phyloP scores from a whole-genome alignment of 2,888 invertebrate species.

The Nemoura dubitans region DNA sequence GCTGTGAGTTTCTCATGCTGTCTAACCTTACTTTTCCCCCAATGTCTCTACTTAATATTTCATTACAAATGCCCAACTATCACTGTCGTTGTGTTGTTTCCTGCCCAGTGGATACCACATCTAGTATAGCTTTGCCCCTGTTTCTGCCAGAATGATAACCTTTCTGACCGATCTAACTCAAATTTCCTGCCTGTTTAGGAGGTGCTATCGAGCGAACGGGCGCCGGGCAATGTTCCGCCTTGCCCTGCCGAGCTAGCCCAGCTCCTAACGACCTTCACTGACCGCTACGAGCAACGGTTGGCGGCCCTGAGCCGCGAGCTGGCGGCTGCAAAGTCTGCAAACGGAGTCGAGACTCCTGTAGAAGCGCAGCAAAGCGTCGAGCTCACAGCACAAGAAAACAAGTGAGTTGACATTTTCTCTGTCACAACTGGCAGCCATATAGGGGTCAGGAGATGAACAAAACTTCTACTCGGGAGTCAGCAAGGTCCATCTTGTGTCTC shows the following conservation, averaged over 20 bases:
- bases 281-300: constrained; percentile 70
- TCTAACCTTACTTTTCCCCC: too few relatives aligned
- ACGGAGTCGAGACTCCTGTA: background rate
- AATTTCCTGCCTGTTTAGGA: background rate
- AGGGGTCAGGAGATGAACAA: too few relatives aligned
- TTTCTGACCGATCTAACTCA: too few relatives aligned
- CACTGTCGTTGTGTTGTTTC: too few relatives aligned
- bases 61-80: too few relatives aligned
- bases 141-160: too few relatives aligned
- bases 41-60: too few relatives aligned
- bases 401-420: background rate
- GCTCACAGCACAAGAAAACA: background rate
- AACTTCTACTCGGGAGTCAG: too few relatives aligned
- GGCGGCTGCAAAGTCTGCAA: background rate
- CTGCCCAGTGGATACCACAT: too few relatives aligned
- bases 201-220: background rate
- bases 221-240: constrained; percentile 64
- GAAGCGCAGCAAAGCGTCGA: background rate
- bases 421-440: background rate
- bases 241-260: constrained; percentile 80
- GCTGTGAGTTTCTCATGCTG: background rate
- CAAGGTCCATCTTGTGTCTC: too few relatives aligned
- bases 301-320: constrained; percentile 57
- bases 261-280: constrained; percentile 76
- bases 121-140: too few relatives aligned